Evolutionary conservation across 2,797 vertebrate genomes (phyloP).

Genomic region (Xenentodon cancila): DNA sequence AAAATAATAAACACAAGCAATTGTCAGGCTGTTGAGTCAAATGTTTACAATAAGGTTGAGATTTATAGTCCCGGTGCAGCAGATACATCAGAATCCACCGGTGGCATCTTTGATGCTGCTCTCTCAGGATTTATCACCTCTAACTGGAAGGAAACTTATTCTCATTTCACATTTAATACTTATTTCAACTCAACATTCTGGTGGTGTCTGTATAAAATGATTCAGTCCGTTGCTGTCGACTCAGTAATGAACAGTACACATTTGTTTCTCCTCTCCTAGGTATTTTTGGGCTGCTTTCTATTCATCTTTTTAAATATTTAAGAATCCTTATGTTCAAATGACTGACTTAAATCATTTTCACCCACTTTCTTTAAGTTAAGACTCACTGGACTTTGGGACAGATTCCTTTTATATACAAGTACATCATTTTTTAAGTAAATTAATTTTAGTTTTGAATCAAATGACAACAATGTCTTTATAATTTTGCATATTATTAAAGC

Average conservation of each 20-base stretch:
- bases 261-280: too few relatives aligned
- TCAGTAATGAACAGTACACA: not conserved
- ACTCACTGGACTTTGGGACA: not conserved
- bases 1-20: not conserved
- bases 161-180: constrained; percentile 1
- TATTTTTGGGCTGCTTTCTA: too few relatives aligned
- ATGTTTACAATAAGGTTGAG: not conserved
- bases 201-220: too few relatives aligned
- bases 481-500: too few relatives aligned
- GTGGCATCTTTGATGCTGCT: not conserved
- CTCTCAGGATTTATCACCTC: not conserved
- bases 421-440: too few relatives aligned
- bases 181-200: not conserved
- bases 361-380: not conserved
- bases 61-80: not conserved
- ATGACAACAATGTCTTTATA: too few relatives aligned
- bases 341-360: too few relatives aligned
- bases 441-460: not conserved
- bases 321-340: too few relatives aligned
- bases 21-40: not conserved
- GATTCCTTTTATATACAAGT: not conserved
- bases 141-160: not conserved
- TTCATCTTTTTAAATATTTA: not conserved
- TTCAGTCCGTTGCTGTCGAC: not conserved
- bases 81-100: not conserved